phyloP scores from a whole-genome alignment of 2,113 vertebrate genomes.

The Pituophis catenifer region DNA sequence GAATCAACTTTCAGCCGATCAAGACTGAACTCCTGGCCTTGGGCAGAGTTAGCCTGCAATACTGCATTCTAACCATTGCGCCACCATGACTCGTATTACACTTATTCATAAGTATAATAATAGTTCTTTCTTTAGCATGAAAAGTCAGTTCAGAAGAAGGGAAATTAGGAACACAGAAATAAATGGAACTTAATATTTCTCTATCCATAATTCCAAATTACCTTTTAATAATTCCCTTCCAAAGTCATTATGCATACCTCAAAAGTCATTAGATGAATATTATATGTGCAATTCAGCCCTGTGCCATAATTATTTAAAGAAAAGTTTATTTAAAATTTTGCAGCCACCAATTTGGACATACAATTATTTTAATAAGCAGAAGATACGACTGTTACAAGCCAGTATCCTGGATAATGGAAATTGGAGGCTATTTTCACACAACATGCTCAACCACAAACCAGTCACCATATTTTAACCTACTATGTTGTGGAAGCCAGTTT shows the following conservation, averaged over 20 bases:
- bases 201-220: background rate
- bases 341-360: background rate
- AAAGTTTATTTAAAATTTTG: background rate
- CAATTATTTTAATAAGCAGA: background rate
- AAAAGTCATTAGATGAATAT: background rate
- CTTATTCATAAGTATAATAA: background rate
- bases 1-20: background rate
- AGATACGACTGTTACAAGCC: background rate
- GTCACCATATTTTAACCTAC: background rate
- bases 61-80: background rate
- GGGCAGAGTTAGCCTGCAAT: background rate
- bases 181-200: background rate
- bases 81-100: background rate
- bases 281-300: background rate
- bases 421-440: background rate
- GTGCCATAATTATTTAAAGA: background rate
- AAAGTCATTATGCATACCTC: background rate
- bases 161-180: background rate
- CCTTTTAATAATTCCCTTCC: background rate
- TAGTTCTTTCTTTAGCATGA: background rate
- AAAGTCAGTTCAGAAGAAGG: background rate
- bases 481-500: background rate
- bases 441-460: background rate
- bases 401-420: background rate
- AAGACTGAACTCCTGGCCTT: background rate